These are phyloP conservation scores for Drosophila birchii DNA, from an alignment of 2,888 invertebrate genomes.

Conservation along the genomic window DNA sequence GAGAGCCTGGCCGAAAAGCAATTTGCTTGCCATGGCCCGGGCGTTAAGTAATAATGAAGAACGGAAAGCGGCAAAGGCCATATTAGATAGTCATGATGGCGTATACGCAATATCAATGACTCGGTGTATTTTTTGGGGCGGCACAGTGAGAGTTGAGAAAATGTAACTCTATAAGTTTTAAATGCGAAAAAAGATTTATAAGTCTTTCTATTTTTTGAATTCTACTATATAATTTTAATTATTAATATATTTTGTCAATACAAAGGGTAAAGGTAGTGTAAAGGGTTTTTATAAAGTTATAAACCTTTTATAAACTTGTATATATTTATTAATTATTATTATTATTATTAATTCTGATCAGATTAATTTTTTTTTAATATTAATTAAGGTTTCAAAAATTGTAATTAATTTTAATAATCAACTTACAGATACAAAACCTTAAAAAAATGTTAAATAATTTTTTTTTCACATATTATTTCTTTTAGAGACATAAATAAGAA, in stretches of 20 bases:
- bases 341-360: neutral
- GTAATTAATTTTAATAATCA: neutral
- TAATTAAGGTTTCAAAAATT: too few species aligned
- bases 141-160: constrained; percentile 5
- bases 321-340: too few species aligned
- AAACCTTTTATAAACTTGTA: too few species aligned
- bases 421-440: too few species aligned
- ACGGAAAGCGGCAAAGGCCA: constrained; percentile 50
- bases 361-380: neutral
- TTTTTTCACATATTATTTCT: too few species aligned
- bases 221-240: neutral
- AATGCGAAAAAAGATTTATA: neutral
- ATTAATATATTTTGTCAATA: too few species aligned
- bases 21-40: constrained; percentile 75
- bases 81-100: constrained; percentile 60
- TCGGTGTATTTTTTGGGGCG: constrained; percentile 1
- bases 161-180: neutral
- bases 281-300: neutral
- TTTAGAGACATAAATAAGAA: too few species aligned
- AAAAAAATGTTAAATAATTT: too few species aligned
- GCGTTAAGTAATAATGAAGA: constrained; percentile 77
- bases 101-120: constrained; percentile 69
- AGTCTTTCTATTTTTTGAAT: neutral
- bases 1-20: constrained; percentile 55
- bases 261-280: too few species aligned